Percentiles rank a stretch among this genome's conserved stretches.
Evolutionary conservation across 2,888 invertebrate species (phyloP).

Genomic region (Baronia brevicornis): DNA sequence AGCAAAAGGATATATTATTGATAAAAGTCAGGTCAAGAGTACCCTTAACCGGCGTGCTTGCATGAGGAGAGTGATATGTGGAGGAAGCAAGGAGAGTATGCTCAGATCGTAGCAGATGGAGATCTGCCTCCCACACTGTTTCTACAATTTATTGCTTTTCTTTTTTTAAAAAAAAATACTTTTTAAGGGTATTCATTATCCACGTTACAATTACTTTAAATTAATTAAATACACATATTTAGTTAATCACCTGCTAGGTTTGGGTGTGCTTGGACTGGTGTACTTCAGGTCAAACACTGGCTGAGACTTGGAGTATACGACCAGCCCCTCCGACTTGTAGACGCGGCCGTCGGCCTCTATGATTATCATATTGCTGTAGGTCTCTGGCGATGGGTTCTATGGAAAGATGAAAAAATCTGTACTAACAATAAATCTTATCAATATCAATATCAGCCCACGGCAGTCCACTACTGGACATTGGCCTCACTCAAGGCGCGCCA

Average conservation of each 20-base stretch:
- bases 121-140: no score
- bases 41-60: no score
- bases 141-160: neutral
- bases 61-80: no score
- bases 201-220: neutral
- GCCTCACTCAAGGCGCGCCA: no score
- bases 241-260: slow-evolving; percentile 46
- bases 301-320: slow-evolving; percentile 69
- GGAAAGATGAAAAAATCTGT: slow-evolving; percentile 6
- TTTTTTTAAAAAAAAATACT: no score
- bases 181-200: no score
- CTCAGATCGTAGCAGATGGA: no score
- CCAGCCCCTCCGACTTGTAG: slow-evolving; percentile 70
- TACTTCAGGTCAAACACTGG: slow-evolving; percentile 75
- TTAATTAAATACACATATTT: neutral
- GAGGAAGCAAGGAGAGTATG: no score
- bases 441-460: no score
- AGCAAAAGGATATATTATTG: neutral
- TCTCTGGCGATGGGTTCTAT: slow-evolving; percentile 57
- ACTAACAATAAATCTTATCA: no score
- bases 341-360: slow-evolving; percentile 75
- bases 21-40: neutral
- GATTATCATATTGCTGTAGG: slow-evolving; percentile 43
- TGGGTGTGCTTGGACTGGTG: slow-evolving; percentile 60
- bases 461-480: no score